A percentile compares a stretch with the other conserved stretches of the same genome.
phyloP scores from a whole-genome alignment of 2,888 invertebrate genomes.

The Drosophila neutralis region DNA sequence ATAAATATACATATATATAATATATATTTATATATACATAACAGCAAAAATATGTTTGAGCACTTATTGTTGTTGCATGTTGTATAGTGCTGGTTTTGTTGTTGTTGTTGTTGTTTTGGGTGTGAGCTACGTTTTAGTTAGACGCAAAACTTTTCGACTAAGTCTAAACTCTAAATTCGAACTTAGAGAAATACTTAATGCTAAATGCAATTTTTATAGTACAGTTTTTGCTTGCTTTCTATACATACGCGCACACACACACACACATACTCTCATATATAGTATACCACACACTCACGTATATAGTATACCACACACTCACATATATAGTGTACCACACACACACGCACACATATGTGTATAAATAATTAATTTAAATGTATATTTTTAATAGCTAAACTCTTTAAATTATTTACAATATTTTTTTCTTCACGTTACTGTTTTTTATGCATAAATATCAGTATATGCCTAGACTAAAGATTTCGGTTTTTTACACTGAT shows the following conservation, averaged over 20 bases:
- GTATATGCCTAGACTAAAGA: slow-evolving; percentile 43
- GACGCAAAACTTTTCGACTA: slow-evolving; percentile 52
- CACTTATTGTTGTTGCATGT: slow-evolving; percentile 43
- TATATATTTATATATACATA: slow-evolving; percentile 60
- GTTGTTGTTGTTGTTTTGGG: slow-evolving; percentile 33
- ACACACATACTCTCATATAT: not conserved
- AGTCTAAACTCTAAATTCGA: slow-evolving; percentile 71
- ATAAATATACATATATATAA: slow-evolving; percentile 18
- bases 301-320: slow-evolving; percentile 8
- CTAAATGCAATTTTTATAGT: slow-evolving; percentile 75
- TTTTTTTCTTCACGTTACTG: slow-evolving; percentile 32
- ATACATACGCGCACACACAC: slow-evolving; percentile 11
- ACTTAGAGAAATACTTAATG: slow-evolving; percentile 64
- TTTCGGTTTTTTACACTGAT: slow-evolving; percentile 67
- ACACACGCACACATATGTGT: slow-evolving; percentile 9
- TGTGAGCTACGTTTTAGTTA: slow-evolving; percentile 35
- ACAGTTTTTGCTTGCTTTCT: slow-evolving; percentile 62
- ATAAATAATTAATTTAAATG: slow-evolving; percentile 58
- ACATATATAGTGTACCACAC: slow-evolving; percentile 3
- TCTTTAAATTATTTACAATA: slow-evolving; percentile 59
- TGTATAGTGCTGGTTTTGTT: slow-evolving; percentile 42
- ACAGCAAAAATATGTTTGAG: slow-evolving; percentile 64
- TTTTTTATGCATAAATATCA: slow-evolving; percentile 42
- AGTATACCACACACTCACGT: not conserved
- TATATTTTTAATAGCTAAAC: slow-evolving; percentile 59